Conservation (phyloP, 2,888 invertebrate genomes). For the Glaucopsyche alexis region DNA sequence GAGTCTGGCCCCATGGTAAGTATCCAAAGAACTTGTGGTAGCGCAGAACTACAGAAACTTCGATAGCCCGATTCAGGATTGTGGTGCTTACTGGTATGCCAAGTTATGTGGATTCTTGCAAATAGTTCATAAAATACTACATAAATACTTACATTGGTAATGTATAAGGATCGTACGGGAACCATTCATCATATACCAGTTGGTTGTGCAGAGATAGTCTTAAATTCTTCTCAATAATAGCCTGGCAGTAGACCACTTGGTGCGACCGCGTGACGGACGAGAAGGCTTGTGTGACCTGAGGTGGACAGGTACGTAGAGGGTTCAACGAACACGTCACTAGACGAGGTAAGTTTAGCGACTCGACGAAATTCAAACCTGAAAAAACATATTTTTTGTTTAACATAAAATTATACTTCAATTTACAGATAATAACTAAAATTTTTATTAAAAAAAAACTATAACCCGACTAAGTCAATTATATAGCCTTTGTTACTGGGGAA, state of each 20-base stretch:
- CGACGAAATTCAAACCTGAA: conserved; percentile 88
- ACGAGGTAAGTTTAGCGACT: conserved; percentile 90
- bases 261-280: conserved; percentile 89
- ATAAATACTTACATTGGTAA: conserved; percentile 81
- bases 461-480: too few species aligned
- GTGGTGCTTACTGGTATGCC: too few species aligned
- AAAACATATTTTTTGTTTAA: conserved; percentile 40
- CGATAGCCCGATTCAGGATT: too few species aligned
- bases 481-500: too few species aligned
- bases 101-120: neutral
- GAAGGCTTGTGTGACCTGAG: conserved; percentile 88
- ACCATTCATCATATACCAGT: conserved; percentile 84
- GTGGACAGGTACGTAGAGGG: conserved; percentile 90
- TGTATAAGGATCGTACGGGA: conserved; percentile 94
- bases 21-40: too few species aligned
- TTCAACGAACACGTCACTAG: conserved; percentile 93
- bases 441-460: too few species aligned
- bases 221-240: conserved; percentile 91
- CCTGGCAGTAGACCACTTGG: conserved; percentile 95
- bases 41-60: too few species aligned
- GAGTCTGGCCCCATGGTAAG: too few species aligned
- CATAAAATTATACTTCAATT: too few species aligned
- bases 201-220: conserved; percentile 69
- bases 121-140: neutral
- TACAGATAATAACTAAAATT: too few species aligned